phyloP scores from a whole-genome alignment of 1,140 invertebrate species.

The Brachionus plicatilis region DNA sequence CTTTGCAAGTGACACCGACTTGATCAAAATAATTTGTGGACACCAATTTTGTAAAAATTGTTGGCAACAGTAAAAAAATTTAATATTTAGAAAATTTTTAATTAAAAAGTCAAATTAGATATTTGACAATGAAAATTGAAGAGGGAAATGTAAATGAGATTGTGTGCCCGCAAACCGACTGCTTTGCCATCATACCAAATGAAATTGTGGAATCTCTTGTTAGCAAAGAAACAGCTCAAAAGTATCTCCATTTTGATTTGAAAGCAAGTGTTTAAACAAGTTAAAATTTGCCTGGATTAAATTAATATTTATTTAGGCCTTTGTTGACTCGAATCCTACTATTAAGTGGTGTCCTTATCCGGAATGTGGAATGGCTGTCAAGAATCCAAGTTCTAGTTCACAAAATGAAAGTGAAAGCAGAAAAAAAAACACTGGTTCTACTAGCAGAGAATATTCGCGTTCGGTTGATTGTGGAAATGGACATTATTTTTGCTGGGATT shows the following conservation, averaged over 20 bases:
- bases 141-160: slow-evolving; percentile 66
- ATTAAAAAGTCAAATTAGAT: slow-evolving; percentile 49
- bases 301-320: slow-evolving; percentile 53
- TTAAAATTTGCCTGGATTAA: background rate
- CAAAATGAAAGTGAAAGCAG: background rate
- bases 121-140: slow-evolving; percentile 65
- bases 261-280: slow-evolving; percentile 51
- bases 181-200: slow-evolving; percentile 63
- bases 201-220: slow-evolving; percentile 66
- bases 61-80: slow-evolving; percentile 60
- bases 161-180: slow-evolving; percentile 65
- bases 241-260: slow-evolving; percentile 69
- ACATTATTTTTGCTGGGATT: slow-evolving; percentile 70
- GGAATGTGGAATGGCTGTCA: slow-evolving; percentile 65
- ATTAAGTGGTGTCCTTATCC: slow-evolving; percentile 71
- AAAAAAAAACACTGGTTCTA: slow-evolving; percentile 40
- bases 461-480: slow-evolving; percentile 70
- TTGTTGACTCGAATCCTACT: slow-evolving; percentile 68
- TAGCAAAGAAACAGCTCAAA: slow-evolving; percentile 63
- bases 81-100: background rate
- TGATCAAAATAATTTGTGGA: slow-evolving; percentile 61
- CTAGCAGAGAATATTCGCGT: slow-evolving; percentile 59
- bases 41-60: slow-evolving; percentile 65
- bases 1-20: slow-evolving; percentile 49
- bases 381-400: slow-evolving; percentile 58